A percentile compares a stretch with the other conserved stretches of the same genome.
These are phyloP conservation scores for Rosalia funebris DNA, from an alignment of 2,888 invertebrate genomes.

Conservation along the genomic window DNA sequence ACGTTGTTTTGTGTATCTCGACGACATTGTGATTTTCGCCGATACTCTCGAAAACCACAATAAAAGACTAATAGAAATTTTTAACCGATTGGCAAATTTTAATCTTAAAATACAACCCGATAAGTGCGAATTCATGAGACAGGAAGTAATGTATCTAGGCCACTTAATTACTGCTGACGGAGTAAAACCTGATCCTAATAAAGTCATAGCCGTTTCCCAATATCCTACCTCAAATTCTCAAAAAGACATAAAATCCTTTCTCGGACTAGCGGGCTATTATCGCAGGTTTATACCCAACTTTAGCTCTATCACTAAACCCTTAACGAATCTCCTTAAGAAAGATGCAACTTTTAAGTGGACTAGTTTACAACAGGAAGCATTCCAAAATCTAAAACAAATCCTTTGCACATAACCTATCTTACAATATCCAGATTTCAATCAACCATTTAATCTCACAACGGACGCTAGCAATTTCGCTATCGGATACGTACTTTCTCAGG, in stretches of 20 bases:
- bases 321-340: slow-evolving; percentile 29
- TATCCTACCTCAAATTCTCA: too few relatives aligned
- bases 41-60: slow-evolving; percentile 47
- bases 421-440: slow-evolving; percentile 49
- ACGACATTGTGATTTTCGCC: slow-evolving; percentile 54
- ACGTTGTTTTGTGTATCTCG: too few relatives aligned
- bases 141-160: slow-evolving; percentile 37
- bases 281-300: slow-evolving; percentile 36
- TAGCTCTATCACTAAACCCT: slow-evolving; percentile 30
- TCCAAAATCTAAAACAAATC: slow-evolving; percentile 37
- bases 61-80: slow-evolving; percentile 37
- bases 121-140: too few relatives aligned
- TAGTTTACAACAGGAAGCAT: slow-evolving; percentile 30
- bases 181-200: slow-evolving; percentile 37
- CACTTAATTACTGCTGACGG: slow-evolving; percentile 35
- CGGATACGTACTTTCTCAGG: slow-evolving; percentile 54
- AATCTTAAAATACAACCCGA: slow-evolving; percentile 37
- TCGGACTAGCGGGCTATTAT: slow-evolving; percentile 41
- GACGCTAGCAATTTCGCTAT: slow-evolving; percentile 55
- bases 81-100: slow-evolving; percentile 34
- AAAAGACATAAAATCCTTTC: too few relatives aligned
- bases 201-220: too few relatives aligned
- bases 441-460: slow-evolving; percentile 51
- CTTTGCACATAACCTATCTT: slow-evolving; percentile 33
- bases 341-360: slow-evolving; percentile 35